Conservation (phyloP, 1,140 invertebrate species). For the Drosophila micromelanica region DNA sequence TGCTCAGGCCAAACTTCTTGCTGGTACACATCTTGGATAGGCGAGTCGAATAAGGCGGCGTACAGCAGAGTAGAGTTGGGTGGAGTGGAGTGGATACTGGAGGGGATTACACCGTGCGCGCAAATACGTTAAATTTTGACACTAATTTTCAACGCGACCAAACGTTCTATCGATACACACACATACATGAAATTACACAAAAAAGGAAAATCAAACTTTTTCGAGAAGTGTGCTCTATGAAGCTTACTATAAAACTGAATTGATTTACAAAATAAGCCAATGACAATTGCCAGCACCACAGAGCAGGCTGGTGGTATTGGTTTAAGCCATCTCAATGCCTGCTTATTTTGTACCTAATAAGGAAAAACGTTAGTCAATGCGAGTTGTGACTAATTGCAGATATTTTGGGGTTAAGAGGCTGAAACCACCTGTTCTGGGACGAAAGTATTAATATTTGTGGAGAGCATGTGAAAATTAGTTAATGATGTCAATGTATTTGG, state of each 20-base stretch:
- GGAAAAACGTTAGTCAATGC: too few species aligned
- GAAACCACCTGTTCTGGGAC: neutral
- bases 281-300: neutral
- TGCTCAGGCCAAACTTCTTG: conserved; percentile 8
- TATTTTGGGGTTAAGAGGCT: too few species aligned
- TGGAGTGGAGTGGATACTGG: too few species aligned
- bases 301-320: too few species aligned
- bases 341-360: too few species aligned
- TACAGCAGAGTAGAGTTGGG: too few species aligned
- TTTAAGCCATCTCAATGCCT: too few species aligned
- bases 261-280: neutral
- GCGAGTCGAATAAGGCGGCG: neutral
- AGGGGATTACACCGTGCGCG: neutral
- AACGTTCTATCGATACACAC: neutral
- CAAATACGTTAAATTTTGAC: conserved; percentile 26
- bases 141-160: neutral
- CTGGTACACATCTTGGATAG: conserved; percentile 3
- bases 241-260: conserved; percentile 35
- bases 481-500: conserved; percentile 10
- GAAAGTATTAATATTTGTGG: too few species aligned
- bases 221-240: conserved; percentile 25
- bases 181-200: conserved; percentile 24
- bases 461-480: conserved; percentile 17
- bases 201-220: conserved; percentile 29
- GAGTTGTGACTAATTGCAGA: too few species aligned